Conservation (phyloP, 1,140 invertebrate genomes). For the Onthophagus taurus region DNA sequence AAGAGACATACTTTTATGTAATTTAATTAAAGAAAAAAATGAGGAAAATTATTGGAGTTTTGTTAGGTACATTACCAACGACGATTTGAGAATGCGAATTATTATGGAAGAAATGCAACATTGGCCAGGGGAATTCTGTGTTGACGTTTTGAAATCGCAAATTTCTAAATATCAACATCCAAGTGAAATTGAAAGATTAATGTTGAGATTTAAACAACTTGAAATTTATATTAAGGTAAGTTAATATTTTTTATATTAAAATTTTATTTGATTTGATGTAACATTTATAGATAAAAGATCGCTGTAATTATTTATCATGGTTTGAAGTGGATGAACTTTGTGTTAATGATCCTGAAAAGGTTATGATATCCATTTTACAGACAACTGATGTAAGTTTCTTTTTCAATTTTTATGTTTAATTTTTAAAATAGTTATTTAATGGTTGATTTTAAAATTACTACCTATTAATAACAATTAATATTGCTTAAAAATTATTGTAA, state of each 20-base stretch:
- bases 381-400: slow-evolving; percentile 5
- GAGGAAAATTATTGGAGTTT: slow-evolving; percentile 27
- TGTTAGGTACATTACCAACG: slow-evolving; percentile 28
- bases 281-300: slow-evolving; percentile 22
- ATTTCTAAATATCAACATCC: slow-evolving; percentile 19
- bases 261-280: neutral
- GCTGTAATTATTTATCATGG: slow-evolving; percentile 36
- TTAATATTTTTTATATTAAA: slow-evolving; percentile 25
- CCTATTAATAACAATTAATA: too few relatives aligned
- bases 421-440: neutral
- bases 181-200: slow-evolving; percentile 26
- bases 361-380: slow-evolving; percentile 31
- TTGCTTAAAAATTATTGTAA: too few relatives aligned
- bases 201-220: slow-evolving; percentile 40
- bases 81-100: slow-evolving; percentile 28
- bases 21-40: slow-evolving; percentile 25
- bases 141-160: slow-evolving; percentile 29
- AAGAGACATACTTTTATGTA: slow-evolving; percentile 25
- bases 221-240: slow-evolving; percentile 39
- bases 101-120: slow-evolving; percentile 34
- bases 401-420: neutral
- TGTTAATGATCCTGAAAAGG: slow-evolving; percentile 34
- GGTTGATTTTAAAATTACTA: neutral
- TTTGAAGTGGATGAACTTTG: slow-evolving; percentile 39
- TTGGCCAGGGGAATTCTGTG: slow-evolving; percentile 33